Evolutionary conservation across 1,140 invertebrate species (phyloP), one percentile per base, ranked within the genome.

Genomic region (Zaprionus nigranus): DNA sequence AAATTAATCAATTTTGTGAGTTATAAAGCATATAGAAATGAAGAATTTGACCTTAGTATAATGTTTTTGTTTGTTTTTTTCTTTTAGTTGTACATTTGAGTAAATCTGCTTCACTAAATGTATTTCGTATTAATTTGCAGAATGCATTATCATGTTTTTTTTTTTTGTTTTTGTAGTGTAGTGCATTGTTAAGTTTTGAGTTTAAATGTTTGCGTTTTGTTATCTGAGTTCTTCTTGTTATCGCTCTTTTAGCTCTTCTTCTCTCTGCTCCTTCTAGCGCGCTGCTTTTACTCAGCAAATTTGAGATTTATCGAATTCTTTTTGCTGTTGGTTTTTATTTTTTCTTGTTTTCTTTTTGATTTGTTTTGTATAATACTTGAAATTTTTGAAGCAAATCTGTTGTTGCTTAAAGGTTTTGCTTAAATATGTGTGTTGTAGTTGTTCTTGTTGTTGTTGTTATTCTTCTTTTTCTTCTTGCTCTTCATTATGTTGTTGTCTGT

Each of bases 91-190:
- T 61, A 49, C 40, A 61, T 49, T 43, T 57, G 38, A 61, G 56
- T 81, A 68, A 75, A 77, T 77, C 67, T 74, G 43, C 67, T 60
- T 63, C 68, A 65, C 40, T 78, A 71, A 78, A 74, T 78, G 51
- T 75, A 75, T 81, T 80, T 87, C 65, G 68, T 61, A 73, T 78
- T 85, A 73, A 73, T 82, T 86, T 82, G 82, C 79, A 62, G 59
- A 59, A 70, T 72, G 75, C 64, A 65, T 65, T 28, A 30, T 59
- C 72, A 65, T n/a, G 22, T 57, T 15, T 57, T 59, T 43, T 17
- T 17, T 26, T 24, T 73, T 63, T 58, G 12, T 49, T n/a, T 40
- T 62, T 71, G 40, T 49, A 51, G 65, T 63, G 46, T 73, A 61
- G 71, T 62, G 46, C 57, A 57, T 62, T 75, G 66, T 66, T 53